These are phyloP conservation scores for Scaptomyza flava DNA, from an alignment of 2,888 invertebrate genomes.

Conservation along the genomic window DNA sequence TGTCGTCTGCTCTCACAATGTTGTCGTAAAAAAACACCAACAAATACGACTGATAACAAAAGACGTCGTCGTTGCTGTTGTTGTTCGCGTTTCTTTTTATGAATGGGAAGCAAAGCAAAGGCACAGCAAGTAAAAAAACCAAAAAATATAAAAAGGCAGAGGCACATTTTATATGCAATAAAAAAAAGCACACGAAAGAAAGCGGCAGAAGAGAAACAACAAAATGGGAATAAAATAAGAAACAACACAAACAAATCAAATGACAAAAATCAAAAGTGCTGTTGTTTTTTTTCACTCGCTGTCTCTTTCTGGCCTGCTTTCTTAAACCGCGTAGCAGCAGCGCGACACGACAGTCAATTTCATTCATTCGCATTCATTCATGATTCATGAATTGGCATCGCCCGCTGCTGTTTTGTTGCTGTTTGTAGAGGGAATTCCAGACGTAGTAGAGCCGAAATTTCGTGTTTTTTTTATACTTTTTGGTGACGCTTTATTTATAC, in stretches of 20 bases:
- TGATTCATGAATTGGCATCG: constrained; percentile 57
- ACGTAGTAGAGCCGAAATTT: constrained; percentile 42
- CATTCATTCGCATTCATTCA: constrained; percentile 65
- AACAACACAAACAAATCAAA: constrained; percentile 43
- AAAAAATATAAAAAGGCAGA: constrained; percentile 31
- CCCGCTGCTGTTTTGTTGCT: constrained; percentile 20
- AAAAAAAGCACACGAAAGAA: constrained; percentile 32
- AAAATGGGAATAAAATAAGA: constrained; percentile 27
- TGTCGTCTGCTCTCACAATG: constrained; percentile 37
- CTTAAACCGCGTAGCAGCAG: constrained; percentile 21
- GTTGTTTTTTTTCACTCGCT: constrained; percentile 51
- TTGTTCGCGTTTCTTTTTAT: constrained; percentile 60
- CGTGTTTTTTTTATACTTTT: constrained; percentile 6
- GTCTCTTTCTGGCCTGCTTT: constrained; percentile 31
- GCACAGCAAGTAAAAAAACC: constrained; percentile 23
- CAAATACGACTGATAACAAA: constrained; percentile 62
- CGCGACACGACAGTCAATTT: constrained; percentile 62
- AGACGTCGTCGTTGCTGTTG: constrained; percentile 38
- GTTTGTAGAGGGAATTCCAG: constrained; percentile 52
- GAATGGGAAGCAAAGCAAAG: constrained; percentile 51
- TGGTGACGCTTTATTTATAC: constrained; percentile 52
- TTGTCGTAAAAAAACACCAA: constrained; percentile 33
- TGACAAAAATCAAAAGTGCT: constrained; percentile 65
- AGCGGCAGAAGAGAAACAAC: constrained; percentile 29
- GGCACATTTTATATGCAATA: constrained; percentile 57